Evolutionary conservation across 2,113 vertebrate genomes (phyloP).

Genomic region (Seriola aureovittata): DNA sequence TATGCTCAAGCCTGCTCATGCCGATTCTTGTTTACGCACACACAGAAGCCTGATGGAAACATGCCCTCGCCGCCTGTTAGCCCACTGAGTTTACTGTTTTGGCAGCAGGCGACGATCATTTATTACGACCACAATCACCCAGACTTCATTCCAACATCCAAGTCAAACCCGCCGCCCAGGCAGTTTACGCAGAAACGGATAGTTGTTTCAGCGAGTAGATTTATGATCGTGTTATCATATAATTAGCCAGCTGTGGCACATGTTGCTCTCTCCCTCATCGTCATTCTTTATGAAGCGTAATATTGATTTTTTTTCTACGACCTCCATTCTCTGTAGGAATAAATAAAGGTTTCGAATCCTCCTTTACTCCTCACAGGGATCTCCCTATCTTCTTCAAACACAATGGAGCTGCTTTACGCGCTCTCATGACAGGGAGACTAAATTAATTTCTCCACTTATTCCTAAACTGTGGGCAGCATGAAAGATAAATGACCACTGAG

Average conservation of each 20-base stretch:
- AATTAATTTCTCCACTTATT: slow-evolving; percentile 67
- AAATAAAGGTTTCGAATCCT: slow-evolving; percentile 51
- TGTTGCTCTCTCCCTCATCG: slow-evolving; percentile 64
- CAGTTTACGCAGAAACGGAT: slow-evolving; percentile 43
- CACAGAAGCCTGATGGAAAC: slow-evolving; percentile 13
- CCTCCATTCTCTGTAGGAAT: slow-evolving; percentile 38
- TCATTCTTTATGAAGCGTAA: slow-evolving; percentile 65
- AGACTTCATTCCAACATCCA: not conserved
- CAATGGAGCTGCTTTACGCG: slow-evolving; percentile 47
- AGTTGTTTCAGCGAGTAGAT: slow-evolving; percentile 56
- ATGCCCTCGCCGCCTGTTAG: not conserved
- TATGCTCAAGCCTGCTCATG: not conserved
- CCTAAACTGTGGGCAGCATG: slow-evolving; percentile 28
- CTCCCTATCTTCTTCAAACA: slow-evolving; percentile 48
- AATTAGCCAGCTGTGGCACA: slow-evolving; percentile 59
- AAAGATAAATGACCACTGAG: slow-evolving; percentile 66
- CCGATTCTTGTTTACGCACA: slow-evolving; percentile 15
- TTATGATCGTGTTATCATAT: slow-evolving; percentile 18
- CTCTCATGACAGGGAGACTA: slow-evolving; percentile 45
- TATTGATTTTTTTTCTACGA: slow-evolving; percentile 20
- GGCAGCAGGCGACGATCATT: slow-evolving; percentile 6
- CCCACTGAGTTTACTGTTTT: slow-evolving; percentile 29
- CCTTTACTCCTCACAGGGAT: slow-evolving; percentile 15
- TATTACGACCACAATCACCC: slow-evolving; percentile 23
- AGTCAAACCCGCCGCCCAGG: slow-evolving; percentile 36